These are phyloP conservation scores for Irena cyanogastra DNA, from an alignment of 2,113 vertebrate genomes.

Conservation along the genomic window DNA sequence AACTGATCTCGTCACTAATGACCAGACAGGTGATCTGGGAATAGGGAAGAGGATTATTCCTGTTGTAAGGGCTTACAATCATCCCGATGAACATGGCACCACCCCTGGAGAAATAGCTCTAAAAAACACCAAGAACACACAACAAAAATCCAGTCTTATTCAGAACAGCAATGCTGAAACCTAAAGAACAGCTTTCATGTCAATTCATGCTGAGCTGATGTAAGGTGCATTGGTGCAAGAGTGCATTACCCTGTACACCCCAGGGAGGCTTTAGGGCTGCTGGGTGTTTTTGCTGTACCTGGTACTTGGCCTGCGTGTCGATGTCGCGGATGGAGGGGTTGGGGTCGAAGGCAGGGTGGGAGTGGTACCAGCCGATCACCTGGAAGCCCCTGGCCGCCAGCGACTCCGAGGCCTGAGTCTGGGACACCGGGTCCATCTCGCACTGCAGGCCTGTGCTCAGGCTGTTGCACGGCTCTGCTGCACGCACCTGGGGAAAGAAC, in stretches of 20 bases:
- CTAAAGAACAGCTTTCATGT: fast-evolving
- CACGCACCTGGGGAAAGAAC: constrained; percentile 76
- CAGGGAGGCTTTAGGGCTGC: background rate
- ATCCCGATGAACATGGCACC: constrained; percentile 96
- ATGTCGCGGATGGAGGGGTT: constrained; percentile 94
- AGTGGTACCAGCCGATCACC: constrained; percentile 97
- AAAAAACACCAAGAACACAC: background rate
- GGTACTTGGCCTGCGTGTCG: constrained; percentile 94
- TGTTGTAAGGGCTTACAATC: constrained; percentile 97
- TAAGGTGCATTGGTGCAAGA: fast-evolving
- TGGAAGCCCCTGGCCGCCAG: constrained; percentile 81
- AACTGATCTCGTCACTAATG: constrained; percentile 84
- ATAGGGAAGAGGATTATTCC: constrained; percentile 86
- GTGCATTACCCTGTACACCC: no score
- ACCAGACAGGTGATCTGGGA: constrained; percentile 93
- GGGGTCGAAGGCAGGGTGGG: constrained; percentile 92
- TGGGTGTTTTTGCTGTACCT: constrained; percentile 66
- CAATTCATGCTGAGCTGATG: background rate
- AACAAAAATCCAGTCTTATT: background rate
- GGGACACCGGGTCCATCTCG: constrained; percentile 96
- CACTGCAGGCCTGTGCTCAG: constrained; percentile 96
- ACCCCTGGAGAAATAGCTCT: constrained; percentile 97
- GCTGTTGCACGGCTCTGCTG: constrained; percentile 92
- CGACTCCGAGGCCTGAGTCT: constrained; percentile 90
- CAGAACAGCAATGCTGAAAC: background rate